Evolutionary conservation across 2,113 vertebrate genomes (phyloP).

Genomic region (Notothenia rossii): DNA sequence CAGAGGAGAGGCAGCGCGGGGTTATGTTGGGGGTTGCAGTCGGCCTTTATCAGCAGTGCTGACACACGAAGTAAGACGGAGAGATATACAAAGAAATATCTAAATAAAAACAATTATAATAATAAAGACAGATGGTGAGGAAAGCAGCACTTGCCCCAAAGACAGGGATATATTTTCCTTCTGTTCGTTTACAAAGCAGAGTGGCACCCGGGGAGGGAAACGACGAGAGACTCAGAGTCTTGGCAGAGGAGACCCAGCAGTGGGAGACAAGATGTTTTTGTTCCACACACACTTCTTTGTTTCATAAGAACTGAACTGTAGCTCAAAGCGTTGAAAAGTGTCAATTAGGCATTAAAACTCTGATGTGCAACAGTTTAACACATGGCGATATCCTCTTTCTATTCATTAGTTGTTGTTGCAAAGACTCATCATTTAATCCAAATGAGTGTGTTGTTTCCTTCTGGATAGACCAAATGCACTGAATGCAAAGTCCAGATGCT

Average conservation of each 20-base stretch:
- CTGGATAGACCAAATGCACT: too few species aligned
- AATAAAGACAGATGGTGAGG: conserved; percentile 28
- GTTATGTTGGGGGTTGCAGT: not conserved
- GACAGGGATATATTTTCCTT: conserved; percentile 54
- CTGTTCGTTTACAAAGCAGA: conserved; percentile 36
- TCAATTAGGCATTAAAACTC: conserved; percentile 1
- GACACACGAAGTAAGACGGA: not conserved
- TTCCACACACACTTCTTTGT: not conserved
- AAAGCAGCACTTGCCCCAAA: conserved; percentile 39
- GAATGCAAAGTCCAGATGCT: too few species aligned
- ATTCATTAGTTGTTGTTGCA: too few species aligned
- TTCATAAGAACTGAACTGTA: not conserved
- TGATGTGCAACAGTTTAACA: too few species aligned
- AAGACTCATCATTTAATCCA: too few species aligned
- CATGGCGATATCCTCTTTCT: too few species aligned
- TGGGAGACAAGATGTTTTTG: conserved; percentile 33
- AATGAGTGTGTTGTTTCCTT: too few species aligned
- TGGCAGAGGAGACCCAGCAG: conserved; percentile 36
- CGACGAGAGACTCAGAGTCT: conserved; percentile 47
- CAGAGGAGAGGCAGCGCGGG: conserved; percentile 7
- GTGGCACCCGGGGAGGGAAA: conserved; percentile 40
- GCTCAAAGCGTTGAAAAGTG: not conserved
- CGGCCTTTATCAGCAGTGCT: conserved; percentile 2
- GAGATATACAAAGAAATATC: not conserved
- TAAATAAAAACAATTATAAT: not conserved